Base-by-base conservation (phyloP, 2,888 invertebrate species). In the Aproaerema taeniolella region DNA sequence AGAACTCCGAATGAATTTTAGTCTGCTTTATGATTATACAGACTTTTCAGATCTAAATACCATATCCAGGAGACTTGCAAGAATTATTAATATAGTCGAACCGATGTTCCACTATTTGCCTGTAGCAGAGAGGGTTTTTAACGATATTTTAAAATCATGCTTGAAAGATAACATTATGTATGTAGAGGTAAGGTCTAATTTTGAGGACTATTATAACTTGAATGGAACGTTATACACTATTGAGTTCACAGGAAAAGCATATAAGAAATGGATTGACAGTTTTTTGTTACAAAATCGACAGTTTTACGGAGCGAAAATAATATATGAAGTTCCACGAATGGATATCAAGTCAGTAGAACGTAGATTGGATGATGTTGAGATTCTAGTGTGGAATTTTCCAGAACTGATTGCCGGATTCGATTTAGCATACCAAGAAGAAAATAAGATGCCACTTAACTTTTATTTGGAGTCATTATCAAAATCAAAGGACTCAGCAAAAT, bases 341-440 rank as follows among this genome's bases (percentile, higher is more conserved):
- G 60, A 85, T 9, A 50, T 53, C 0, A 42, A 53, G 1, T 62
- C 70, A 0, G 56, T 91, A 1, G 61, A 69, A 0, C 50, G 63
- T 0, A 89, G 91, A 52, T 62, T 92, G 28, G 35, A 55, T 29
- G 43, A 69, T 14, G 75, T 88, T 41, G 55, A 91, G 10, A 48
- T 69, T 9, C 31, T 58, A 1, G 71, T 76, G 14, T 57, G 53
- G 10, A 48, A 43, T 28, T 88, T 89, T 61, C 93, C 94, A 0
- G 82, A 90, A 11, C 89, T 92, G 50, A 79, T 94, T 30, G 92
- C 90, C 3, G 95, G 95, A 1, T 93, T 94, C 51, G 95, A 95
- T 78, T 85, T 95, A 39, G 93, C 95, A 0, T 94, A 94, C 0
- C 93, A 93, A 55, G 95, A 95, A 66, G 94, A 95, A 55, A 66